Conservation (phyloP, 2,113 vertebrate genomes). For the Rhabdomys dilectus region DNA sequence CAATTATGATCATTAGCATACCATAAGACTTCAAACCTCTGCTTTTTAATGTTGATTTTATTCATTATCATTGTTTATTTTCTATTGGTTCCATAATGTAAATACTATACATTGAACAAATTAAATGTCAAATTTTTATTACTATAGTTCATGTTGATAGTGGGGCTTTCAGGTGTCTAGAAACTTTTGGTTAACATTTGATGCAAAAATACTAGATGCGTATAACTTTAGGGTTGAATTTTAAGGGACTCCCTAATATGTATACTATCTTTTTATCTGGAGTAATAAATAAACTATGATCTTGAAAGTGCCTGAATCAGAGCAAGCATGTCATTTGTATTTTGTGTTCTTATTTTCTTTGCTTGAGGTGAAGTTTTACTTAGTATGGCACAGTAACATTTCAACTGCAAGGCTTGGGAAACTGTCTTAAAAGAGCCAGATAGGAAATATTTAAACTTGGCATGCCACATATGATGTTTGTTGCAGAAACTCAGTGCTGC, state of each 20-base stretch:
- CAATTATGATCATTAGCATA: conserved; percentile 87
- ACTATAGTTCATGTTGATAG: conserved; percentile 83
- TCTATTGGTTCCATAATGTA: conserved; percentile 87
- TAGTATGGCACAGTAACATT: neutral
- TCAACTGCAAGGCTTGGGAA: neutral
- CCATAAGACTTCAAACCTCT: conserved; percentile 79
- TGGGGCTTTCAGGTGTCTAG: conserved; percentile 88
- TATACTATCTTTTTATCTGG: conserved; percentile 95
- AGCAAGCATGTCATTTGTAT: conserved; percentile 86
- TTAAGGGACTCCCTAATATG: conserved; percentile 92
- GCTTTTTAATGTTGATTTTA: conserved; percentile 86
- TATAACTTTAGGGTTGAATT: conserved; percentile 91
- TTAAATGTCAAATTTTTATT: conserved; percentile 82
- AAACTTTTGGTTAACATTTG: conserved; percentile 86
- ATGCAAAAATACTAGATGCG: conserved; percentile 88
- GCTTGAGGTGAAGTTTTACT: conserved; percentile 47
- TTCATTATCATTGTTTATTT: conserved; percentile 88
- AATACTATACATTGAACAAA: conserved; percentile 88
- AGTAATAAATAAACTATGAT: conserved; percentile 95
- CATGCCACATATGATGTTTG: neutral
- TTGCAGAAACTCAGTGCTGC: neutral
- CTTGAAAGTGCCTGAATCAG: conserved; percentile 95
- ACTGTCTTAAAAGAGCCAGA: neutral
- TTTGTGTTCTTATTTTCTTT: conserved; percentile 81
- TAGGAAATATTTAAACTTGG: conserved; percentile 14